Evolutionary conservation across 2,888 invertebrate species (phyloP), one percentile per base, ranked within the genome.

Genomic region (Pteria penguin): DNA sequence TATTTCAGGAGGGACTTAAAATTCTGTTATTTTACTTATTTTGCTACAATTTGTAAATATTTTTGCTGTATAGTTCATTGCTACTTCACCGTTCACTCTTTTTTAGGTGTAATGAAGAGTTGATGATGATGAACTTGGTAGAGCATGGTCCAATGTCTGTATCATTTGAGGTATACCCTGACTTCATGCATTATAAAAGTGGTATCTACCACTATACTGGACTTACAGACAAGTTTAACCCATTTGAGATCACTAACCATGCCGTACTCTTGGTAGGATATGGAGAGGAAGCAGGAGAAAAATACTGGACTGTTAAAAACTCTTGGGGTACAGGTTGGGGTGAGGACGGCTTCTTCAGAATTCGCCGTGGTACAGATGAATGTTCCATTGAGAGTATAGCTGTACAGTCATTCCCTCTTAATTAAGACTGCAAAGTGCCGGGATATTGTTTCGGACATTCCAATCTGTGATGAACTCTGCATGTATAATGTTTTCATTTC

Each of bases 231-330:
- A 87, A 85, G 57, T 93, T 91, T 84, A 91, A 93, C 76, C 93
- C 93, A 3, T 93, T 93, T 80, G 90, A 93, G 87, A 81, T 91
- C 58, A 92, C 92, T 18, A 93, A 93, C 84, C 93, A 93, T 78
- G 93, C 93, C 18, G 93, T 93, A 2, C 84, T 93, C 29, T 78
- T 93, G 29, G 93, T 93, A 18, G 93, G 93, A 2, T 93, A 93
- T 81, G 93, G 93, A 0, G 86, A 80, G 0, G 71, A 74, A 65
- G 84, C 29, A 57, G 90, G 90, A 8, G 85, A 89, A 54, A 88
- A 90, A 58, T 93, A 86, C 80, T 93, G 93, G 91, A 90, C 88
- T 24, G 90, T 92, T 4, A 92, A 92, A 82, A 93, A 92, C 82
- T 92, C 91, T 72, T 93, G 92, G 92, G 91, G 92, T 3, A 72